phyloP scores from a whole-genome alignment of 2,113 vertebrate species.

The Pseudonaja textilis region DNA sequence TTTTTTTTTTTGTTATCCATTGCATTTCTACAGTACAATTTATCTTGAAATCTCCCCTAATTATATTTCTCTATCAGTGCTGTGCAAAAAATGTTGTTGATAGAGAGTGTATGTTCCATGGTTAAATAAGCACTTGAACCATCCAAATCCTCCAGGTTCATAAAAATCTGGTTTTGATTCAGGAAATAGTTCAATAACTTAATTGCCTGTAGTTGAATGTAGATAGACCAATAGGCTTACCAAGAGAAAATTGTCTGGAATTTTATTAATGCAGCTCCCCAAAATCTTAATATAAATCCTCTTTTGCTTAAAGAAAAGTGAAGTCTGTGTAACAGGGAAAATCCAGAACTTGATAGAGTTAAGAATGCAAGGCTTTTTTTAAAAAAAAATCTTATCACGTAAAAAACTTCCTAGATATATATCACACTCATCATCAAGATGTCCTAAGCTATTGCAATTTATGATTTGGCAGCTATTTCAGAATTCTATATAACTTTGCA shows the following conservation, averaged over 20 bases:
- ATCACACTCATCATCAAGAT: neutral
- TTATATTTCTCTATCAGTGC: no score
- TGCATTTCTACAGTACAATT: no score
- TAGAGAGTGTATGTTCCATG: neutral
- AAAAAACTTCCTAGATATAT: neutral
- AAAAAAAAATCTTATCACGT: neutral
- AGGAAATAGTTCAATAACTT: neutral
- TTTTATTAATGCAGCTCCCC: neutral
- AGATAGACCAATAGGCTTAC: neutral
- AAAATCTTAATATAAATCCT: neutral
- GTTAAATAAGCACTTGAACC: neutral
- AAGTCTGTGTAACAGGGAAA: neutral
- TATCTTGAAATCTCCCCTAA: no score
- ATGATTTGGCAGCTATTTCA: neutral
- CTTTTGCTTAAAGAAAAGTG: neutral
- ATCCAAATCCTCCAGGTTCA: neutral
- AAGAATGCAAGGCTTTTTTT: neutral
- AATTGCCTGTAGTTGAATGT: neutral
- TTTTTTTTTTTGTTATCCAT: no score
- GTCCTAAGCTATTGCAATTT: neutral
- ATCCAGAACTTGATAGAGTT: neutral
- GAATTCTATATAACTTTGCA: neutral
- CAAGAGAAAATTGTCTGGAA: neutral
- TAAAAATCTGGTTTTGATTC: neutral
- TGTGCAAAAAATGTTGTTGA: neutral